A percentile compares a stretch with the other conserved stretches of the same genome.
Evolutionary conservation across 2,888 invertebrate genomes (phyloP).

Genomic region (Chorisops tibialis): DNA sequence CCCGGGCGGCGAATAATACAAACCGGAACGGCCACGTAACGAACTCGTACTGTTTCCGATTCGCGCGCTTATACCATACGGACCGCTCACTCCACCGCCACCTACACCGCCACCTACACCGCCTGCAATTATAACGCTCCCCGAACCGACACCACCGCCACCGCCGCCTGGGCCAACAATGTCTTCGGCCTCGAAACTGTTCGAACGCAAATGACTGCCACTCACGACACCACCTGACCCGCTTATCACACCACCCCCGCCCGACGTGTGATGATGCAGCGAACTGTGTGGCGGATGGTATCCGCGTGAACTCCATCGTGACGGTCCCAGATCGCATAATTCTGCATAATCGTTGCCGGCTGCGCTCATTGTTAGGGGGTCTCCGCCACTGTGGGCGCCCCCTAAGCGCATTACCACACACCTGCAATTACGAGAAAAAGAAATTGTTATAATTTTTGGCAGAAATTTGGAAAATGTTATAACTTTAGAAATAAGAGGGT

Average conservation of each 20-base stretch:
- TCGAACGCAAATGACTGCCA: constrained; percentile 40
- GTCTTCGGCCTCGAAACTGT: constrained; percentile 53
- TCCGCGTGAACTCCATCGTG: constrained; percentile 52
- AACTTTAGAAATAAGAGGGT: too few species aligned
- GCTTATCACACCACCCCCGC: background rate
- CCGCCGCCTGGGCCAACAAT: constrained; percentile 41
- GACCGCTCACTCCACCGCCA: constrained; percentile 38
- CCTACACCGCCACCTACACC: constrained; percentile 43
- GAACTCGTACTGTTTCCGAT: constrained; percentile 53
- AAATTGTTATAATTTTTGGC: too few species aligned
- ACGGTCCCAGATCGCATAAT: constrained; percentile 54
- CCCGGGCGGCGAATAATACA: constrained; percentile 84
- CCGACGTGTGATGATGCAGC: constrained; percentile 33
- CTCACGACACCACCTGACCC: constrained; percentile 9
- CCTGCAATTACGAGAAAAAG: too few species aligned
- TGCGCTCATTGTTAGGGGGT: constrained; percentile 53
- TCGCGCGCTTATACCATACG: constrained; percentile 43
- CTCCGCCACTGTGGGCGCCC: constrained; percentile 40
- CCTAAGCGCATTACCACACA: constrained; percentile 40
- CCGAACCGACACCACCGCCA: constrained; percentile 39
- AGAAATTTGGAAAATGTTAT: too few species aligned
- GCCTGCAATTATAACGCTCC: background rate
- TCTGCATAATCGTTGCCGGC: constrained; percentile 54
- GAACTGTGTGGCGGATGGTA: constrained; percentile 47
- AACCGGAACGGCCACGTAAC: constrained; percentile 62